Evolutionary conservation across 2,888 invertebrate genomes (phyloP).

Genomic region (Prosopocoilus inquinatus): DNA sequence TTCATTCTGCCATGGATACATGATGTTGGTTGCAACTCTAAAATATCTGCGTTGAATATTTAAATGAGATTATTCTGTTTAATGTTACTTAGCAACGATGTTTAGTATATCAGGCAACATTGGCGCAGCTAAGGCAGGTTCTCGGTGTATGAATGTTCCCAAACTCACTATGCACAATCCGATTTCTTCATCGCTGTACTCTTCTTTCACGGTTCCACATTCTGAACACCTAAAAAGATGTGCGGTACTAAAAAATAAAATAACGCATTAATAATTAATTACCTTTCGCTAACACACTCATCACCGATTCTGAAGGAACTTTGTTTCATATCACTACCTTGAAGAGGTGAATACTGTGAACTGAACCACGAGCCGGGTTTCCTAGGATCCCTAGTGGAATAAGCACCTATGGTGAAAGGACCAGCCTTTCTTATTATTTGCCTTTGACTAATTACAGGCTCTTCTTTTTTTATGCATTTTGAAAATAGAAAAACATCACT

Average conservation of each 20-base stretch:
- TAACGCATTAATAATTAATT: slow-evolving; percentile 25
- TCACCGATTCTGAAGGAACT: slow-evolving; percentile 68
- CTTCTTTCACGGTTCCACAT: slow-evolving; percentile 85
- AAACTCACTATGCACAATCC: slow-evolving; percentile 90
- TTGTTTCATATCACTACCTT: slow-evolving; percentile 53
- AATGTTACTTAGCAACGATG: slow-evolving; percentile 76
- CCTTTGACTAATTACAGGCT: slow-evolving; percentile 49
- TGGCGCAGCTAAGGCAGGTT: slow-evolving; percentile 92
- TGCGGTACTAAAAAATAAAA: neutral
- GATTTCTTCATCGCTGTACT: slow-evolving; percentile 96
- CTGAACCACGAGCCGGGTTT: slow-evolving; percentile 58
- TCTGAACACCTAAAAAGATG: slow-evolving; percentile 69
- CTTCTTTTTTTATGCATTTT: slow-evolving; percentile 6
- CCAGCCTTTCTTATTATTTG: slow-evolving; percentile 57
- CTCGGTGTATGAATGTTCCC: slow-evolving; percentile 94
- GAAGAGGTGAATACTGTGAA: slow-evolving; percentile 44
- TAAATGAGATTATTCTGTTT: slow-evolving; percentile 1
- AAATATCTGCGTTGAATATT: slow-evolving; percentile 17
- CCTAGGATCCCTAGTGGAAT: slow-evolving; percentile 54
- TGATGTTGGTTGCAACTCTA: slow-evolving; percentile 73
- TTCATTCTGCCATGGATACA: slow-evolving; percentile 88
- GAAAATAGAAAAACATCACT: slow-evolving; percentile 7
- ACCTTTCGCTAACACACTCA: slow-evolving; percentile 68
- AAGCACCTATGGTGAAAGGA: slow-evolving; percentile 56
- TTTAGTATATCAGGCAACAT: slow-evolving; percentile 88